phyloP scores from a whole-genome alignment of 2,888 invertebrate species.

The Hymenopus coronatus region DNA sequence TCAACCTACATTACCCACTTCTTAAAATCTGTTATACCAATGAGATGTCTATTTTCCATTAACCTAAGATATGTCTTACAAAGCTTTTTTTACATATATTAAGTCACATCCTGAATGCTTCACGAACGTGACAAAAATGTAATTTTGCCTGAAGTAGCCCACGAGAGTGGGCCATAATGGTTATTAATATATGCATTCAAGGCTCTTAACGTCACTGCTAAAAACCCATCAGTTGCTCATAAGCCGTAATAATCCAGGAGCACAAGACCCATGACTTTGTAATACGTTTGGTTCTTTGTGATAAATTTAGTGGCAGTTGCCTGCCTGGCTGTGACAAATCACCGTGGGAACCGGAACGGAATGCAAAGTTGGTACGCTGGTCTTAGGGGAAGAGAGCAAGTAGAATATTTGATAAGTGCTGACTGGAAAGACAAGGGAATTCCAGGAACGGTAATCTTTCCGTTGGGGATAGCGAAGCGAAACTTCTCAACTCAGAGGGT shows the following conservation, averaged over 20 bases:
- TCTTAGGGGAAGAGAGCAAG: background rate
- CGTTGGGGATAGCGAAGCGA: background rate
- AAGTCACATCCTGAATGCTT: no score
- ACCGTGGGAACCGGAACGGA: background rate
- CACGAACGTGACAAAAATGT: no score
- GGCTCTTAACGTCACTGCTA: no score
- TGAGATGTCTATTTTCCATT: no score
- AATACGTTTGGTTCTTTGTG: background rate
- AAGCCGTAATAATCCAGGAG: background rate
- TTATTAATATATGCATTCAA: no score
- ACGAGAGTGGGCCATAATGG: no score
- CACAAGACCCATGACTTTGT: background rate
- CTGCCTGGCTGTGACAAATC: background rate
- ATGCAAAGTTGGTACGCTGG: background rate
- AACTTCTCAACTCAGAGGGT: background rate
- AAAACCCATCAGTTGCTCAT: background rate
- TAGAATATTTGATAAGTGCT: background rate
- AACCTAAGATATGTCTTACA: no score
- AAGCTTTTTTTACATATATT: no score
- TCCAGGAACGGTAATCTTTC: background rate
- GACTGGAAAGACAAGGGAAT: background rate
- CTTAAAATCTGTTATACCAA: no score
- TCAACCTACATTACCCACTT: no score
- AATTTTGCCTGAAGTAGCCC: no score
- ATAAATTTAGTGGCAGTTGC: background rate